These are phyloP conservation scores for Rhagologus leucostigma DNA, from an alignment of 2,113 vertebrate genomes.

Conservation along the genomic window DNA sequence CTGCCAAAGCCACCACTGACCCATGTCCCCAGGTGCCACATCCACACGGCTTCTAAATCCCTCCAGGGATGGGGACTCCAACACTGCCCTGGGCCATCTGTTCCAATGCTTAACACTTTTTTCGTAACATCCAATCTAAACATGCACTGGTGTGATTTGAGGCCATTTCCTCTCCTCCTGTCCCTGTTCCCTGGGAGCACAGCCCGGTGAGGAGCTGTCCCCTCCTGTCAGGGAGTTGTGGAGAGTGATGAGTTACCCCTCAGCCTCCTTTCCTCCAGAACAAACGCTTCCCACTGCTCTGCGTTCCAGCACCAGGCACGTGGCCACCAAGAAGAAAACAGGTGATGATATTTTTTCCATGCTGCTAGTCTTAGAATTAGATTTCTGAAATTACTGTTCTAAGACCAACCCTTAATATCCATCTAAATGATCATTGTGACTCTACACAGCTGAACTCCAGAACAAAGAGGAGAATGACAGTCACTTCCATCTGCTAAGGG, in stretches of 20 bases:
- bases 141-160: fast-evolving
- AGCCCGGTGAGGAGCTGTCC: fast-evolving
- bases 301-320: background rate
- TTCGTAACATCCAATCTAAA: no score
- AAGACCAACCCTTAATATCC: background rate
- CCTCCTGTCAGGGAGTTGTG: background rate
- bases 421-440: background rate
- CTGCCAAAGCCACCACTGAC: background rate
- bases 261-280: background rate
- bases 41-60: fast-evolving
- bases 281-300: background rate
- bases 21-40: background rate
- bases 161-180: fast-evolving
- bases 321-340: background rate
- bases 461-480: background rate
- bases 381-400: background rate
- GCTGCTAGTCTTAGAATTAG: background rate
- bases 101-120: background rate
- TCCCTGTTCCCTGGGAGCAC: background rate
- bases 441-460: background rate
- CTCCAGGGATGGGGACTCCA: no score
- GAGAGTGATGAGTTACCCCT: background rate
- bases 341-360: background rate
- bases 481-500: background rate
- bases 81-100: fast-evolving